Evolutionary conservation across 2,797 vertebrate species (phyloP).

Genomic region (Sebastes vulpes): DNA sequence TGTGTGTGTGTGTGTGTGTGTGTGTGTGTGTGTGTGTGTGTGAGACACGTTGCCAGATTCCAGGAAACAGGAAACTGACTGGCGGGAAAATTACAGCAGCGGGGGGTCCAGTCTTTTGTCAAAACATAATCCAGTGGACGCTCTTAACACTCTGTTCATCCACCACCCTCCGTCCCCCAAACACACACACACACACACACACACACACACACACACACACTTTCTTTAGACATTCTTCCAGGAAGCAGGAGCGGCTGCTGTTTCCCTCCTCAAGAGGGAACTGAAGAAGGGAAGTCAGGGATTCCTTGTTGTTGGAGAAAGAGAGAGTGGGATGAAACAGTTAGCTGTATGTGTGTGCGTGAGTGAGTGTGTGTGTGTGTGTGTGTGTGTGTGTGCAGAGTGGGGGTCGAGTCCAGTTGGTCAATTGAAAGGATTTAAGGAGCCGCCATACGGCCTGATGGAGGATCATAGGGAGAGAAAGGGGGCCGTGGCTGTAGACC

Average conservation of each 20-base stretch:
- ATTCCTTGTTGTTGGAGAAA: conserved; percentile 18
- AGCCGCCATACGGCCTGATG: conserved; percentile 5
- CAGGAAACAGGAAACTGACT: conserved; percentile 78
- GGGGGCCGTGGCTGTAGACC: not conserved
- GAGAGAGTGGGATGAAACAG: too few species aligned
- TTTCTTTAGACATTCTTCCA: conserved; percentile 35
- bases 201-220: not conserved
- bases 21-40: conserved; percentile 20
- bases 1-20: not conserved
- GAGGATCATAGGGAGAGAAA: conserved; percentile 13
- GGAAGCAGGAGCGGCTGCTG: conserved; percentile 49
- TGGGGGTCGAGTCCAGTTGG: conserved; percentile 22
- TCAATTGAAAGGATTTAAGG: conserved; percentile 33
- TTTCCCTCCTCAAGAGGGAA: conserved; percentile 18
- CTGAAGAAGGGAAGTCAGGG: conserved; percentile 25
- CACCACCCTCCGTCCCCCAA: not conserved
- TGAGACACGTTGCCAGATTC: conserved; percentile 62
- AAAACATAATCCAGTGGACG: conserved; percentile 69
- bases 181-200: not conserved
- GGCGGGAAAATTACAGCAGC: conserved; percentile 74
- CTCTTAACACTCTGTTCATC: conserved; percentile 22
- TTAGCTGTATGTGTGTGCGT: not conserved
- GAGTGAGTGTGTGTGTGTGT: not conserved
- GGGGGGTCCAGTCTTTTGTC: conserved; percentile 68
- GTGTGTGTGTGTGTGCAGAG: not conserved